Evolutionary conservation across 2,888 invertebrate species (phyloP).

Genomic region (Caradrina kadenii): DNA sequence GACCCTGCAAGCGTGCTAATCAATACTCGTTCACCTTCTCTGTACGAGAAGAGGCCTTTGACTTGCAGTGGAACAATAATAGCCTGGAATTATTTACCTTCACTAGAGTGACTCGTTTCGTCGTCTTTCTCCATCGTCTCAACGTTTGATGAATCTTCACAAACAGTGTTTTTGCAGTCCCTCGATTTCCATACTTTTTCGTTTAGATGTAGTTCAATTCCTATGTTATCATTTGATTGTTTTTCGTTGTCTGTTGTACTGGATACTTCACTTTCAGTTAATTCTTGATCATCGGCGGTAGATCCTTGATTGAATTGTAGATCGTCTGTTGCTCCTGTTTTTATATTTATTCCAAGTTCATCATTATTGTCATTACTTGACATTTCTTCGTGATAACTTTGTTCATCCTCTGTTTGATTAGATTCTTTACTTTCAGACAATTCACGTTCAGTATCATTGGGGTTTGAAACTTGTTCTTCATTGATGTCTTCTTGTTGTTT

Average conservation of each 20-base stretch:
- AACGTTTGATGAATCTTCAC: background rate
- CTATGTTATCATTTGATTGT: background rate
- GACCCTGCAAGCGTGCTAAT: too few relatives aligned
- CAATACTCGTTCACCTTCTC: too few relatives aligned
- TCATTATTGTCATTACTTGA: too few relatives aligned
- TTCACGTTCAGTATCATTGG: too few relatives aligned
- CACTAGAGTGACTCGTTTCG: slow-evolving; percentile 2
- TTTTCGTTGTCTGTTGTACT: background rate
- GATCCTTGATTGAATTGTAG: background rate
- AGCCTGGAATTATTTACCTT: slow-evolving; percentile 19
- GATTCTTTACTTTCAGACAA: too few relatives aligned
- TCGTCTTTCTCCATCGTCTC: slow-evolving; percentile 15
- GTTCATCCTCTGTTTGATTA: too few relatives aligned
- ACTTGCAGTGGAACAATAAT: too few relatives aligned
- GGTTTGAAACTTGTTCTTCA: too few relatives aligned
- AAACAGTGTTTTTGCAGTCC: background rate
- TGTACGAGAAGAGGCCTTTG: too few relatives aligned
- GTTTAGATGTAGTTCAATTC: background rate
- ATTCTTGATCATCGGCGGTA: background rate
- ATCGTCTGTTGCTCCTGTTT: background rate
- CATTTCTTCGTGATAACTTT: too few relatives aligned
- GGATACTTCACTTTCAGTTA: background rate
- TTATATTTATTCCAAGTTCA: too few relatives aligned
- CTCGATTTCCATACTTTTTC: background rate
- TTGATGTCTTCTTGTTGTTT: too few relatives aligned